Conservation (phyloP, 1,140 invertebrate species). For the Zaprionus camerounensis region DNA sequence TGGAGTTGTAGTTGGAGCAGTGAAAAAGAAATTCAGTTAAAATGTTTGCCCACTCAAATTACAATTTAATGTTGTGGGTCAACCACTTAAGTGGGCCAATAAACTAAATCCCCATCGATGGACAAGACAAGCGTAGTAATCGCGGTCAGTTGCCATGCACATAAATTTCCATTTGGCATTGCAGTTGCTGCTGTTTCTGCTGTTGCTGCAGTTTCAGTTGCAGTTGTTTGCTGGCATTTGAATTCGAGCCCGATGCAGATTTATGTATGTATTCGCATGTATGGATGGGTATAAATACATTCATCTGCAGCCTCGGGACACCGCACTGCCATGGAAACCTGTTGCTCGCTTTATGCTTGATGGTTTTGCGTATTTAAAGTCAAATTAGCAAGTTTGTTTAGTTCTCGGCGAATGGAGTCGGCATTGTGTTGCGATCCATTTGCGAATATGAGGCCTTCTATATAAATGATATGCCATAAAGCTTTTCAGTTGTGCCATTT, state of each 20-base stretch:
- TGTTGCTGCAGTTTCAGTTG: constrained; percentile 22
- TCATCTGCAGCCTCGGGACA: constrained; percentile 6
- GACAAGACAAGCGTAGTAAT: constrained; percentile 54
- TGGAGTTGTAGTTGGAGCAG: not conserved
- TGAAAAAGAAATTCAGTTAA: constrained; percentile 56
- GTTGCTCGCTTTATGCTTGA: constrained; percentile 50
- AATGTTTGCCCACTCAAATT: constrained; percentile 82
- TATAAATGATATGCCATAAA: not conserved
- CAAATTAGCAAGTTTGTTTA: constrained; percentile 66
- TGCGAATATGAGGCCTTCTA: not conserved
- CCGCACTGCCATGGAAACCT: not conserved
- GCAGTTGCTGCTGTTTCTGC: constrained; percentile 25
- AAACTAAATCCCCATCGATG: constrained; percentile 64
- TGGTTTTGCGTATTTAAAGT: constrained; percentile 53
- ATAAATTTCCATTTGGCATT: constrained; percentile 76
- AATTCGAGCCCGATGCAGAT: constrained; percentile 59
- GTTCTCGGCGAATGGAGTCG: constrained; percentile 34
- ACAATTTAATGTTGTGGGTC: constrained; percentile 82
- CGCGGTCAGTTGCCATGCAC: constrained; percentile 56
- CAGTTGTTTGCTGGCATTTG: constrained; percentile 52
- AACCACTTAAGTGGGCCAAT: constrained; percentile 77
- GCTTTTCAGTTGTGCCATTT: too few relatives aligned
- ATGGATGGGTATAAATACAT: constrained; percentile 57
- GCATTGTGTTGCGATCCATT: constrained; percentile 31
- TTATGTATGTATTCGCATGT: constrained; percentile 66